Conservation (phyloP, 1,140 invertebrate genomes). For the Zaprionus taronus region DNA sequence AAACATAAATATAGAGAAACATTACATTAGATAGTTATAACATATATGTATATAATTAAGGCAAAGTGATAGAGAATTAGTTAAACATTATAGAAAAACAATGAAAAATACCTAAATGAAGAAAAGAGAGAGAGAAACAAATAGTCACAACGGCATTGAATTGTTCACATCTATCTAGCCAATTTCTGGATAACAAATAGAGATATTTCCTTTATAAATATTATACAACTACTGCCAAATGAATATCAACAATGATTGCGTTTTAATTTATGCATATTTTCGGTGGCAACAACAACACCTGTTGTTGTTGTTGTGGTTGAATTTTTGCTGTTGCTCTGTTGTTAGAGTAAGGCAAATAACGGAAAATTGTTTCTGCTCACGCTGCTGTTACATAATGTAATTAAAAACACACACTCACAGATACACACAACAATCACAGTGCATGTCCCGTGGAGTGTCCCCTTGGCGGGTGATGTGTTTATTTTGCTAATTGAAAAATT, state of each 20-base stretch:
- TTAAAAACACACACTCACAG: conserved; percentile 31
- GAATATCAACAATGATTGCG: background rate
- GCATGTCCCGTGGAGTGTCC: conserved; percentile 20
- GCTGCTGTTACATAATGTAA: conserved; percentile 30
- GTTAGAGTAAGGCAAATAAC: conserved; percentile 8
- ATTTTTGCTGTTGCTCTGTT: background rate
- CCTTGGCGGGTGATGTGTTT: conserved; percentile 38
- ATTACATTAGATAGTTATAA: too few relatives aligned
- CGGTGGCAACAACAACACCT: background rate
- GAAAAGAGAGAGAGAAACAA: background rate
- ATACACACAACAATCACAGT: conserved; percentile 11
- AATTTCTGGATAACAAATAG: background rate
- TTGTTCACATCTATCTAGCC: background rate
- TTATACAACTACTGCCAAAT: background rate
- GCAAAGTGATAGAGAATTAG: too few relatives aligned
- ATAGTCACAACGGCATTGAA: too few relatives aligned
- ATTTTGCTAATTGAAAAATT: conserved; percentile 65
- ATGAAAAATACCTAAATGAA: too few relatives aligned
- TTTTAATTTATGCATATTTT: conserved; percentile 11
- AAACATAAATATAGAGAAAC: too few relatives aligned
- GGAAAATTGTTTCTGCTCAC: conserved; percentile 26
- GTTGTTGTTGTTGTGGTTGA: background rate
- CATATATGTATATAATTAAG: too few relatives aligned
- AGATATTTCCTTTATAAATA: background rate
- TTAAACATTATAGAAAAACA: too few relatives aligned